phyloP scores from a whole-genome alignment of 1,140 invertebrate genomes.

The Drosophila lowei region DNA sequence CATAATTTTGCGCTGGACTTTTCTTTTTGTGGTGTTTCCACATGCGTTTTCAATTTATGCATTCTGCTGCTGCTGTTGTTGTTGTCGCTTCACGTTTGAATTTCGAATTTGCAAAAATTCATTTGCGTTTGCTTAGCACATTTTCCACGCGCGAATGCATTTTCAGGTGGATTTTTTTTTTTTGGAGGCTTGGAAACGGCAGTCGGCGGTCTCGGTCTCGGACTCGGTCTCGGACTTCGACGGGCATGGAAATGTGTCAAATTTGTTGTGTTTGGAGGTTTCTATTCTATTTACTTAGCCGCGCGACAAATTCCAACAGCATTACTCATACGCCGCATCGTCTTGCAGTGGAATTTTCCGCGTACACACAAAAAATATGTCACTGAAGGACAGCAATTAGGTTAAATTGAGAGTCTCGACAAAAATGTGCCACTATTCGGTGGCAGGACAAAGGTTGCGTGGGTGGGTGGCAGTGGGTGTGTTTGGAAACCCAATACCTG shows the following conservation, averaged over 20 bases:
- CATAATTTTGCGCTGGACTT: constrained; percentile 20
- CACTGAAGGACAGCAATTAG: constrained; percentile 59
- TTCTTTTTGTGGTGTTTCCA: constrained; percentile 40
- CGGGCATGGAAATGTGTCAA: constrained; percentile 56
- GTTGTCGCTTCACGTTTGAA: constrained; percentile 68
- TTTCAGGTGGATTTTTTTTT: constrained; percentile 35
- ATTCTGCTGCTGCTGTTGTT: constrained; percentile 18
- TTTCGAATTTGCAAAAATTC: constrained; percentile 71
- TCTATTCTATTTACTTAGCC: constrained; percentile 37
- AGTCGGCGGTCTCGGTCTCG: no score
- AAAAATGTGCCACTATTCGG: constrained; percentile 56
- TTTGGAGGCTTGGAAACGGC: constrained; percentile 22
- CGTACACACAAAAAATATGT: constrained; percentile 58
- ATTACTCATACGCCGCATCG: constrained; percentile 53
- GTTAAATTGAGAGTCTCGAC: constrained; percentile 57
- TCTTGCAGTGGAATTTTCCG: constrained; percentile 30
- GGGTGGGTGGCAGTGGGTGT: no score
- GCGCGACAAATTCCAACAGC: constrained; percentile 49
- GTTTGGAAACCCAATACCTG: constrained; percentile 58
- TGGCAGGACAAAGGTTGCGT: constrained; percentile 11
- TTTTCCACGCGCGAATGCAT: constrained; percentile 65
- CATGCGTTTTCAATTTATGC: constrained; percentile 50
- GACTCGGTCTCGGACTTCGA: no score
- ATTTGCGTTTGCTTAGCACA: constrained; percentile 76
- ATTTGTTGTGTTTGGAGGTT: constrained; percentile 43